A percentile compares a stretch with the other conserved stretches of the same genome.
Conservation (phyloP, 1,140 invertebrate species). For the Bombus picipes region DNA sequence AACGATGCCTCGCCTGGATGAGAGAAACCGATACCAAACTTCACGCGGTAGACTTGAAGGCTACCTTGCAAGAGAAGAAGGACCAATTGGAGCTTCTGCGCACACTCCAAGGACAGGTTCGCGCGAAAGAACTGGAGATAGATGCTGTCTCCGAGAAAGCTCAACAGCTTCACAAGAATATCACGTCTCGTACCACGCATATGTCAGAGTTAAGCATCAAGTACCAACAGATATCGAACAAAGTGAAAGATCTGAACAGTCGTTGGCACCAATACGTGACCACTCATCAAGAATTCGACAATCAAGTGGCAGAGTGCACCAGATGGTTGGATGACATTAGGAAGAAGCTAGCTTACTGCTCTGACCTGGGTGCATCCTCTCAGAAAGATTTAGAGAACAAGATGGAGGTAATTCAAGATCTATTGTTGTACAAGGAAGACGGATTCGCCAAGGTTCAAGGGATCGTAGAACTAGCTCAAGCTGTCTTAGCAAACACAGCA, state of each 20-base stretch:
- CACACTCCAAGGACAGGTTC: constrained; percentile 92
- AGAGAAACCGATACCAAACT: constrained; percentile 93
- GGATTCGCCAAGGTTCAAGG: constrained; percentile 93
- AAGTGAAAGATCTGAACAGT: constrained; percentile 94
- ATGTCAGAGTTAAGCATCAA: constrained; percentile 94
- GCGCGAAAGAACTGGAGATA: constrained; percentile 95
- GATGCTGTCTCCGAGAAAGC: constrained; percentile 95
- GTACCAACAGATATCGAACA: constrained; percentile 94
- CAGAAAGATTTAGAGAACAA: constrained; percentile 94
- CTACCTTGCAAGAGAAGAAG: constrained; percentile 92
- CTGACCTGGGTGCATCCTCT: constrained; percentile 90
- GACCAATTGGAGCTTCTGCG: constrained; percentile 91
- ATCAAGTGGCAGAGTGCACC: constrained; percentile 89
- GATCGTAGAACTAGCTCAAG: constrained; percentile 94
- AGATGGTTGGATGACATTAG: constrained; percentile 93
- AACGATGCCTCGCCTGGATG: constrained; percentile 93
- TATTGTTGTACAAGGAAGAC: constrained; percentile 94
- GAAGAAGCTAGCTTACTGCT: constrained; percentile 92
- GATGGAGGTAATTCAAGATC: constrained; percentile 91
- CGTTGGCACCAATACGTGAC: constrained; percentile 96
- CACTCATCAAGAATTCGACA: constrained; percentile 94
- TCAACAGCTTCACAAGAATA: constrained; percentile 90
- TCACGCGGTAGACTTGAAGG: constrained; percentile 94
- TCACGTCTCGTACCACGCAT: constrained; percentile 86
- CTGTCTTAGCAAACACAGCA: constrained; percentile 96